These are phyloP conservation scores for Leucania comma DNA, from an alignment of 2,888 invertebrate species.

Conservation along the genomic window DNA sequence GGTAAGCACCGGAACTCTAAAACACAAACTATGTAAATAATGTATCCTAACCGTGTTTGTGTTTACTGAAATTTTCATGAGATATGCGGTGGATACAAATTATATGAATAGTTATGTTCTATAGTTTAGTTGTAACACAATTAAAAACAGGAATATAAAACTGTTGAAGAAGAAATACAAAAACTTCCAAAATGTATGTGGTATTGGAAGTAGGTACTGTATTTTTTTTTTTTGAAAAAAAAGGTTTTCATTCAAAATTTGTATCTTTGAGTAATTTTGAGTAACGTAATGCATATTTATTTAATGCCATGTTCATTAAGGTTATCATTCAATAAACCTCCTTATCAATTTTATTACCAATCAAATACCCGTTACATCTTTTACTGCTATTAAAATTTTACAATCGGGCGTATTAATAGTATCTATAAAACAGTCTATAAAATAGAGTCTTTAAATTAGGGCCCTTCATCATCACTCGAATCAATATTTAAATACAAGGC, in stretches of 20 bases:
- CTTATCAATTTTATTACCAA: slow-evolving; percentile 26
- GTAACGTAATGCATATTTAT: neutral
- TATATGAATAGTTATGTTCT: too few species aligned
- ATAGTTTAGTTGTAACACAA: too few species aligned
- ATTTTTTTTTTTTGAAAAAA: too few species aligned
- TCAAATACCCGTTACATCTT: slow-evolving; percentile 22
- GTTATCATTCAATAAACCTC: slow-evolving; percentile 10
- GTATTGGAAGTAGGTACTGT: too few species aligned
- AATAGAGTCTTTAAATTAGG: slow-evolving; percentile 11
- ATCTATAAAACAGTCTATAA: slow-evolving; percentile 35
- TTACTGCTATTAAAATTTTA: slow-evolving; percentile 31
- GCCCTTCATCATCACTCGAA: slow-evolving; percentile 20
- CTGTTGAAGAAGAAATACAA: too few species aligned
- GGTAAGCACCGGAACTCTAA: too few species aligned
- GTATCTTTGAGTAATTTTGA: neutral
- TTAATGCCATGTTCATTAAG: slow-evolving; percentile 1
- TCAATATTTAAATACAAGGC: slow-evolving; percentile 16
- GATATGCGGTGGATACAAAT: too few species aligned
- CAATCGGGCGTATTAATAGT: slow-evolving; percentile 16
- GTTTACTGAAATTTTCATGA: too few species aligned
- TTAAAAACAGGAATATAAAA: too few species aligned
- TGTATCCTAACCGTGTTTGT: too few species aligned
- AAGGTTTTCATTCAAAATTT: neutral
- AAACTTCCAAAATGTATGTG: too few species aligned
- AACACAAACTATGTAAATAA: too few species aligned